Conservation (phyloP, 37 sponge, comb jelly and placozoan genomes). For the Cliona cf. orientalis region DNA sequence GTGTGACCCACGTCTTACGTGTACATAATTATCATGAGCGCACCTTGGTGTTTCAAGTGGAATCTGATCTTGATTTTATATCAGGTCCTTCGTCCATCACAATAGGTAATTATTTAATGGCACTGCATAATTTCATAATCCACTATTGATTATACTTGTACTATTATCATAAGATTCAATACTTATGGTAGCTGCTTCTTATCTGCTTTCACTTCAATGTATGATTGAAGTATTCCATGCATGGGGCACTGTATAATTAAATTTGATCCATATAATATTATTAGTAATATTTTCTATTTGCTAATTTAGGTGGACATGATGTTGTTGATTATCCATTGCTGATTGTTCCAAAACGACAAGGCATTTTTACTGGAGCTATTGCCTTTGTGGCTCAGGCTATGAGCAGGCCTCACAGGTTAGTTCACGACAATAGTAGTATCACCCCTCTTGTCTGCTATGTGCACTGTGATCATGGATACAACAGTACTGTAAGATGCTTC, state of each 20-base stretch:
- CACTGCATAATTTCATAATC: too few relatives aligned
- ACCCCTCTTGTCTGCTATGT: too few relatives aligned
- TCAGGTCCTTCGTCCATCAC: slow-evolving; percentile 65
- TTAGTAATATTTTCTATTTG: not conserved
- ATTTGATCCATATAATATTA: not conserved
- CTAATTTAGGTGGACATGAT: slow-evolving; percentile 53
- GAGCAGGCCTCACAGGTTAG: slow-evolving; percentile 38
- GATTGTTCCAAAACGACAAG: slow-evolving; percentile 53
- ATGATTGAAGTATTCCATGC: not conserved
- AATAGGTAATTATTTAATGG: slow-evolving; percentile 22
- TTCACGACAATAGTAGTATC: too few relatives aligned
- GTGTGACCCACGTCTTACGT: slow-evolving; percentile 64
- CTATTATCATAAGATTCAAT: too few relatives aligned
- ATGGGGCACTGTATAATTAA: not conserved
- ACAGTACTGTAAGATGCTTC: too few relatives aligned
- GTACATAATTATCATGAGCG: slow-evolving; percentile 74
- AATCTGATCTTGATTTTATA: slow-evolving; percentile 72
- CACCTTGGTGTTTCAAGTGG: slow-evolving; percentile 57
- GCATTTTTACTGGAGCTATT: slow-evolving; percentile 62
- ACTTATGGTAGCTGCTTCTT: too few relatives aligned
- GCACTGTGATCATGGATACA: too few relatives aligned
- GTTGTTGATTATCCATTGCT: slow-evolving; percentile 67
- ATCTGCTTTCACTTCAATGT: too few relatives aligned
- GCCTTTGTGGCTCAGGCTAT: slow-evolving; percentile 46
- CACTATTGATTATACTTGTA: too few relatives aligned